Base-by-base conservation (phyloP, 2,113 vertebrate species). In the Myrmophylax atrothorax region DNA sequence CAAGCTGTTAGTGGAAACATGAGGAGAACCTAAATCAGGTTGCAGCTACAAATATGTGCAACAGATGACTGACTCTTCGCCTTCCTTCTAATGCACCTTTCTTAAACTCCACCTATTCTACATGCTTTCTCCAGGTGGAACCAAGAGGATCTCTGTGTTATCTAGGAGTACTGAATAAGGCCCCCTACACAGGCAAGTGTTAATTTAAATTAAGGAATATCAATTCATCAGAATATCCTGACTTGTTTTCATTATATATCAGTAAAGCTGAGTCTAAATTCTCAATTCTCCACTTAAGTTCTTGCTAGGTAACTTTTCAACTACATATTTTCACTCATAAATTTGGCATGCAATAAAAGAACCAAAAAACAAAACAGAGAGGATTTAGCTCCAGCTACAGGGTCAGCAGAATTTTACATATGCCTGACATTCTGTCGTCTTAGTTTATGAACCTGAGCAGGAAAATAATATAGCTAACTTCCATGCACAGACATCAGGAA, bases 1-100 rank as follows among this genome's bases (percentile, higher is more conserved):
- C 47, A 70, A 22, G 5, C 10, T 60, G 19, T 56, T 44, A 47
- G 44, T 5, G 70, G 20, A 76, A 25, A 38, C 0, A 0, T 3
- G 56, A 66, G 17, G 5, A 66, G 14, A 79, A 52, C 11, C 10
- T 46, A 29, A 66, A 18, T 5, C 5, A 9, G 11, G 19, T 25
- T 22, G 18, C 35, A 74, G 55, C n/a, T 47, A 37, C 17, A 20
- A 85, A 14, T 18, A 9, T 9, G 9, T 13, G 49, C 20, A 40
- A 31, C 49, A 42, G 33, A 9, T 6, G 12, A 31, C 2, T 1
- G 3, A 29, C 25, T 6, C 38, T n/a, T 58, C 1, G 0, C 5
- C 35, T 76, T 82, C 29, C 44, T 63, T 12, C 31, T 44, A 29
- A 33, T 58, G 10, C 19, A 8, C 16, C 10, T 74, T 40, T 63